phyloP scores from a whole-genome alignment of 2,888 invertebrate species.

The Cremastinae sp. region DNA sequence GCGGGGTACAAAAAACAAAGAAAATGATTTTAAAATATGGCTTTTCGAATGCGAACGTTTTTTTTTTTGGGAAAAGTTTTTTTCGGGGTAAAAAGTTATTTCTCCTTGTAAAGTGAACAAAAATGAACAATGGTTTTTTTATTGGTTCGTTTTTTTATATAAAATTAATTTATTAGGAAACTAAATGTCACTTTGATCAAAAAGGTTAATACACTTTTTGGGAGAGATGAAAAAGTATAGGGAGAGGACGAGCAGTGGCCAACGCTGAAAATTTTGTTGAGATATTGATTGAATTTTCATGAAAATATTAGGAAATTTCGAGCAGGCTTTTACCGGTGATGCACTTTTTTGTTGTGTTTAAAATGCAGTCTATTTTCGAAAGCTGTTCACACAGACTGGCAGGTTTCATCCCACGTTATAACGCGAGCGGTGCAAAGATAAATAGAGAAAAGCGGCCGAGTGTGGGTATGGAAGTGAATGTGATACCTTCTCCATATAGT shows the following conservation, averaged over 20 bases:
- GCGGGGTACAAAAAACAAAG: conserved; percentile 68
- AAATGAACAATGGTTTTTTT: too few relatives aligned
- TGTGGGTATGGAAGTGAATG: conserved; percentile 38
- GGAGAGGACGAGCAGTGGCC: conserved; percentile 57
- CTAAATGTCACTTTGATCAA: too few relatives aligned
- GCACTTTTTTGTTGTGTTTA: too few relatives aligned
- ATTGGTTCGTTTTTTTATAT: too few relatives aligned
- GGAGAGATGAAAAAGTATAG: not conserved
- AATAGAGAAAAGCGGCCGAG: conserved; percentile 32
- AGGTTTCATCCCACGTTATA: conserved; percentile 31
- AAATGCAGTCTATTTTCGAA: not conserved
- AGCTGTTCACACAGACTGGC: conserved; percentile 17
- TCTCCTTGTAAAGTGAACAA: not conserved
- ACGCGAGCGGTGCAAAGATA: conserved; percentile 28
- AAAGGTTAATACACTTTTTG: not conserved
- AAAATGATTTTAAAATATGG: too few relatives aligned
- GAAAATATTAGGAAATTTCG: not conserved
- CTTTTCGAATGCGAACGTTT: not conserved
- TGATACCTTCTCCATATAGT: conserved; percentile 37
- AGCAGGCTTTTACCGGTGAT: not conserved
- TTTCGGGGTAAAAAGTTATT: not conserved
- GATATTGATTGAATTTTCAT: not conserved
- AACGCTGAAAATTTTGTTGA: conserved; percentile 32
- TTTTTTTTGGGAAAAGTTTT: not conserved
- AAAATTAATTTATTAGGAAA: too few relatives aligned